Percentiles rank a stretch among this genome's conserved stretches.
These are phyloP conservation scores for Drosophila leontia DNA, from an alignment of 1,140 invertebrate species.

Conservation along the genomic window DNA sequence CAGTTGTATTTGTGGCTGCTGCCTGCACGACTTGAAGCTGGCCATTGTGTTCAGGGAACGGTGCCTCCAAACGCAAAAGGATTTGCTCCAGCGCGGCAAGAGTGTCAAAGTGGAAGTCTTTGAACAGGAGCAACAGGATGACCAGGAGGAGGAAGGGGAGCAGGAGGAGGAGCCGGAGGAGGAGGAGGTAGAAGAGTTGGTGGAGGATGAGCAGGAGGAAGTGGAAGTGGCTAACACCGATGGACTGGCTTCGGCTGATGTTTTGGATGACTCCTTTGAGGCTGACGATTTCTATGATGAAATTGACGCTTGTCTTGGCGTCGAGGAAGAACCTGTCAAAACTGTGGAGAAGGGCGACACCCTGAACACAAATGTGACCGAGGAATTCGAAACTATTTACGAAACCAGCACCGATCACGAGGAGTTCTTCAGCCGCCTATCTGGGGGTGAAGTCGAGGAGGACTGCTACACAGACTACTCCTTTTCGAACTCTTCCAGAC, in stretches of 20 bases:
- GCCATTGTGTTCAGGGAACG: constrained; percentile 58
- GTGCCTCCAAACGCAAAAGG: constrained; percentile 47
- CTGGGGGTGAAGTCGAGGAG: not conserved
- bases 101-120: not conserved
- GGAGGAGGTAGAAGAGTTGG: not conserved
- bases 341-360: constrained; percentile 9
- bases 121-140: not conserved
- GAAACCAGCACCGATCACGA: constrained; percentile 22
- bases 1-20: constrained; percentile 61
- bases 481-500: not conserved
- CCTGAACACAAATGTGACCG: constrained; percentile 17
- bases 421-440: not conserved
- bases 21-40: constrained; percentile 54
- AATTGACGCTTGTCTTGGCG: not conserved
- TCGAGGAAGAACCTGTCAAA: not conserved
- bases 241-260: not conserved
- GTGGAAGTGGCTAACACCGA: not conserved
- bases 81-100: constrained; percentile 5
- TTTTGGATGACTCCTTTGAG: not conserved
- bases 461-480: not conserved
- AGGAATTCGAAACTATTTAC: constrained; percentile 43
- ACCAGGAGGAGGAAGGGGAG: not conserved
- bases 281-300: constrained; percentile 12
- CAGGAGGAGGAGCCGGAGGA: constrained; percentile 4
- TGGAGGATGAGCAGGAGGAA: constrained; percentile 1